Percentiles rank a stretch among this genome's conserved stretches.
Evolutionary conservation across 2,113 vertebrate species (phyloP).

Genomic region (Hiodon tergisus): DNA sequence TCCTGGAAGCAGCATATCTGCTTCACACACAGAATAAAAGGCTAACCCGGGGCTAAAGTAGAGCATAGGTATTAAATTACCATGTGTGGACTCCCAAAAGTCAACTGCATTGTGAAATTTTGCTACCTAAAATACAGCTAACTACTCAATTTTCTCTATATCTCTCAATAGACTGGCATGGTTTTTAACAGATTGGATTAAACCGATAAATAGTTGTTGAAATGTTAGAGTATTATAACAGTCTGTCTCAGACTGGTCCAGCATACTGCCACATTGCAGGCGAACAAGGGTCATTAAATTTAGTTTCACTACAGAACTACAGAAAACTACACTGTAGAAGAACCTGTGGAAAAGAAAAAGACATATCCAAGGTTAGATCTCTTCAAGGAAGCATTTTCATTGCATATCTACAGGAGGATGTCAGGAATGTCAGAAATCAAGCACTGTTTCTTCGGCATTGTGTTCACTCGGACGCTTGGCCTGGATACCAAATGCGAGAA

Average conservation of each 20-base stretch:
- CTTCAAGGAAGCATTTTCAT: neutral
- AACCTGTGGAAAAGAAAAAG: slow-evolving; percentile 14
- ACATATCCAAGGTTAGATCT: slow-evolving; percentile 22
- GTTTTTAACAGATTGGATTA: slow-evolving; percentile 7
- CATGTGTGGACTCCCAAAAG: slow-evolving; percentile 51
- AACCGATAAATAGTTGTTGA: slow-evolving; percentile 23
- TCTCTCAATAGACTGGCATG: slow-evolving; percentile 19
- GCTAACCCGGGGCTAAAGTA: slow-evolving; percentile 45
- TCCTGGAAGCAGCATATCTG: slow-evolving; percentile 43
- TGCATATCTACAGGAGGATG: neutral
- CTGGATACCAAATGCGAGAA: slow-evolving; percentile 48
- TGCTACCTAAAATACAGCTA: slow-evolving; percentile 45
- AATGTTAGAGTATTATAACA: neutral
- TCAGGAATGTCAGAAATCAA: slow-evolving; percentile 28
- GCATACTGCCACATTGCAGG: too few species aligned
- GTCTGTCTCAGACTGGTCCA: too few species aligned
- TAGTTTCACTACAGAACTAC: too few species aligned
- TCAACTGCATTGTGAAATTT: slow-evolving; percentile 61
- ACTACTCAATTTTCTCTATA: slow-evolving; percentile 40
- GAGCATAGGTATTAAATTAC: slow-evolving; percentile 51
- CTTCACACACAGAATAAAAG: slow-evolving; percentile 52
- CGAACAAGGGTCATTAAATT: too few species aligned
- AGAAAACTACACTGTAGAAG: neutral
- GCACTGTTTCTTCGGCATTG: slow-evolving; percentile 40
- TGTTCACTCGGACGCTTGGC: slow-evolving; percentile 40